phyloP scores from a whole-genome alignment of 1,140 invertebrate species.

The Bicyclus anynana region DNA sequence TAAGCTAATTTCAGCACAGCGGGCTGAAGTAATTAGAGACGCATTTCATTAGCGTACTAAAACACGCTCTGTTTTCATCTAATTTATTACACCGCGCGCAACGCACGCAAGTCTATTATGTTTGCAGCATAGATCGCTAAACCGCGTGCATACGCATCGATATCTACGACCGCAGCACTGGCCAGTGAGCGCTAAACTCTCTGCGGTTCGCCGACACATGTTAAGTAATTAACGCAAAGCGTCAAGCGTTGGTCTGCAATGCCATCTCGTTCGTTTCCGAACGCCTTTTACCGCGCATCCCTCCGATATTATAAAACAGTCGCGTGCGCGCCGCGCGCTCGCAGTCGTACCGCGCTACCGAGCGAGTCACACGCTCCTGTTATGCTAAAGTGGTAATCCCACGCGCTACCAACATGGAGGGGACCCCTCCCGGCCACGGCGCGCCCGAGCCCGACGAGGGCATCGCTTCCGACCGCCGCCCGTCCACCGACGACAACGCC shows the following conservation, averaged over 20 bases:
- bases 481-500: constrained; percentile 74
- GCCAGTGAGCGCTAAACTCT: constrained; percentile 27
- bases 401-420: constrained; percentile 55
- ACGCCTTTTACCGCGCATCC: constrained; percentile 65
- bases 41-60: constrained; percentile 4
- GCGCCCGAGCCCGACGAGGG: constrained; percentile 55
- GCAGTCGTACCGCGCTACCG: constrained; percentile 60
- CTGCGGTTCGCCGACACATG: constrained; percentile 22
- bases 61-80: constrained; percentile 13
- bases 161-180: constrained; percentile 15
- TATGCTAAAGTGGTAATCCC: constrained; percentile 55
- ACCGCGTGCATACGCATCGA: constrained; percentile 22
- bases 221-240: constrained; percentile 40
- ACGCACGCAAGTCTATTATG: constrained; percentile 16
- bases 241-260: constrained; percentile 57
- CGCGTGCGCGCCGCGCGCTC: constrained; percentile 52
- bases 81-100: constrained; percentile 14
- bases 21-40: background rate
- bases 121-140: constrained; percentile 23
- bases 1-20: background rate
- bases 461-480: constrained; percentile 65
- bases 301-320: constrained; percentile 67
- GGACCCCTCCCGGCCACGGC: constrained; percentile 48
- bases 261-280: constrained; percentile 60
- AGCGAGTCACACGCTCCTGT: constrained; percentile 58